phyloP scores from a whole-genome alignment of 2,797 vertebrate genomes.

The Galago senegalensis region DNA sequence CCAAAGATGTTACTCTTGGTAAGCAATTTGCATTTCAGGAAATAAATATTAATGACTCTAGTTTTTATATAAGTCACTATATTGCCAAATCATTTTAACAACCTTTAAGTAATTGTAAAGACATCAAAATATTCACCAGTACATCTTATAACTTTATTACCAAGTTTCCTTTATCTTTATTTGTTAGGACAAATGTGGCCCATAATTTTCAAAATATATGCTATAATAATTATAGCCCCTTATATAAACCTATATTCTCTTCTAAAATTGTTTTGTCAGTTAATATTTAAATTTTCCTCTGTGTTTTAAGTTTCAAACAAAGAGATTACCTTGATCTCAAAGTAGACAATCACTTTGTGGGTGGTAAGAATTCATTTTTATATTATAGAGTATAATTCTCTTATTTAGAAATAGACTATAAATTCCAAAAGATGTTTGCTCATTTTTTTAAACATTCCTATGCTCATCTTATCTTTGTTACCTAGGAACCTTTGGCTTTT shows the following conservation, averaged over 20 bases:
- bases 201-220: background rate
- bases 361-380: conserved; percentile 39
- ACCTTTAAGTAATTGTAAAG: conserved; percentile 42
- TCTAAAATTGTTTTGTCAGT: background rate
- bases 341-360: background rate
- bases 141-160: conserved; percentile 50
- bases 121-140: conserved; percentile 42
- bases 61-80: conserved; percentile 42
- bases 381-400: conserved; percentile 14
- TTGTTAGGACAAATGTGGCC: background rate
- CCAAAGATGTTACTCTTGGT: background rate
- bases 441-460: conserved; percentile 46
- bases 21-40: conserved; percentile 50
- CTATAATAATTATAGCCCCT: background rate
- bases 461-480: conserved; percentile 50
- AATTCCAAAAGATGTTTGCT: conserved; percentile 24
- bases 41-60: conserved; percentile 58
- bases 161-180: background rate
- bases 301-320: conserved; percentile 32
- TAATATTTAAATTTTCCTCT: conserved; percentile 41
- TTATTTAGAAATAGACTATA: conserved; percentile 44
- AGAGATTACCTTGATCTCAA: background rate
- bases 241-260: background rate
- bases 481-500: conserved; percentile 73
- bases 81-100: conserved; percentile 62